These are phyloP conservation scores for Antigone vipio DNA, from an alignment of 2,113 vertebrate species.

Conservation along the genomic window DNA sequence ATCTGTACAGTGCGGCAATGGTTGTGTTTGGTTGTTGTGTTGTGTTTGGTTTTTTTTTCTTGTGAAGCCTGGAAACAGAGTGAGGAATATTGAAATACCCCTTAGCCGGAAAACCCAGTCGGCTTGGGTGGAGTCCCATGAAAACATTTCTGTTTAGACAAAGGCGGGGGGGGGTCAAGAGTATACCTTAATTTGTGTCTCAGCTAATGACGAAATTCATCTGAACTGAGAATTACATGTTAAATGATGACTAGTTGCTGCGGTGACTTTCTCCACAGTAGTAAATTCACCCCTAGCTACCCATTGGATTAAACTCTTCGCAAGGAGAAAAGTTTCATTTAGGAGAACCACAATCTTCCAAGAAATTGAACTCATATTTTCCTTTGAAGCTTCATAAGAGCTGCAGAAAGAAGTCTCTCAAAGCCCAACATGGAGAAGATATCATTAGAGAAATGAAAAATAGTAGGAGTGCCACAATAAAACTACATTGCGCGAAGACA, in stretches of 20 bases:
- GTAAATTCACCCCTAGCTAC: background rate
- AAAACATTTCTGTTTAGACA: background rate
- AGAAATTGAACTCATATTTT: background rate
- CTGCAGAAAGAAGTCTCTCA: background rate
- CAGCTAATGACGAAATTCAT: background rate
- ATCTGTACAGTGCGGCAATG: background rate
- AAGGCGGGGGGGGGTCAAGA: accelerated
- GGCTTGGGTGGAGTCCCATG: background rate
- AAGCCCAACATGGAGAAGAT: background rate
- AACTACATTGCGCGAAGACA: background rate
- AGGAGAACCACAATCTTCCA: background rate
- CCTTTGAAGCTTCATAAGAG: background rate
- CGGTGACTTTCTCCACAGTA: background rate
- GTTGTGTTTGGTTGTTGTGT: background rate
- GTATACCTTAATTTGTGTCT: background rate
- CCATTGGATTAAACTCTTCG: background rate
- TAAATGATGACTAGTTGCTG: background rate
- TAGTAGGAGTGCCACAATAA: background rate
- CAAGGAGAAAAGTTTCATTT: background rate
- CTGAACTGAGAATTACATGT: background rate
- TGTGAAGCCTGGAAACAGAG: background rate
- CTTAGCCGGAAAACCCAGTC: background rate
- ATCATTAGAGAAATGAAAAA: background rate
- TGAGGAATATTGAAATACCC: background rate
- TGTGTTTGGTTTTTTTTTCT: background rate